Conservation (phyloP, 2,113 vertebrate species). For the Motacilla tschutschensis region DNA sequence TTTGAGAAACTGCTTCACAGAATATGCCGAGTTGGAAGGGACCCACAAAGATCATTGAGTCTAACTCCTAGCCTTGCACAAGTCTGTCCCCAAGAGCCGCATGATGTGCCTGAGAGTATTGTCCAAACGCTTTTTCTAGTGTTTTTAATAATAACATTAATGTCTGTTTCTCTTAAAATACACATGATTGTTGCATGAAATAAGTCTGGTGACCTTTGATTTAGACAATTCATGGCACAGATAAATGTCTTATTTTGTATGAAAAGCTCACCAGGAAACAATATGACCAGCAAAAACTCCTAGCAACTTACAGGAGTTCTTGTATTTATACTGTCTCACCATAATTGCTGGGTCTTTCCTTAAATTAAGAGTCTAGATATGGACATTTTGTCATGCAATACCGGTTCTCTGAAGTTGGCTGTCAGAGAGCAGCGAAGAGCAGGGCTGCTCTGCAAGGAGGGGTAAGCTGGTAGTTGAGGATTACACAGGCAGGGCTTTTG, state of each 20-base stretch:
- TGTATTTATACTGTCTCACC: not conserved
- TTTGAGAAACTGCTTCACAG: not conserved
- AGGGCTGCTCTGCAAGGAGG: not conserved
- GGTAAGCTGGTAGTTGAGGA: not conserved
- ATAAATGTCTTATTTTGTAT: not conserved
- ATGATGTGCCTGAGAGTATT: not conserved
- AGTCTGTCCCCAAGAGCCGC: not conserved
- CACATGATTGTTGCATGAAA: not conserved
- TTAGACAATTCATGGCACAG: not conserved
- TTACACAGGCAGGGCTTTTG: fast-evolving
- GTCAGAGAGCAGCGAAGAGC: not conserved
- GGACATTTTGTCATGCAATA: not conserved
- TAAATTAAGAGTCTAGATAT: not conserved
- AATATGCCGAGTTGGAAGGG: not conserved
- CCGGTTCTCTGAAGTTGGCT: not conserved
- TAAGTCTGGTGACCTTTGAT: not conserved
- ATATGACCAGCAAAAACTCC: not conserved
- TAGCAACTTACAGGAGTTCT: not conserved
- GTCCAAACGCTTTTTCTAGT: not conserved
- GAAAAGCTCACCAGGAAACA: not conserved
- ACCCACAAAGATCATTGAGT: not conserved
- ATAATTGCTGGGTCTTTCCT: not conserved
- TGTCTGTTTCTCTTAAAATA: not conserved
- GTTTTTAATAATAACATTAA: not conserved
- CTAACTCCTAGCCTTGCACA: not conserved